These are phyloP conservation scores for Sebastes iracundus DNA, from an alignment of 2,797 vertebrate species.

Conservation along the genomic window DNA sequence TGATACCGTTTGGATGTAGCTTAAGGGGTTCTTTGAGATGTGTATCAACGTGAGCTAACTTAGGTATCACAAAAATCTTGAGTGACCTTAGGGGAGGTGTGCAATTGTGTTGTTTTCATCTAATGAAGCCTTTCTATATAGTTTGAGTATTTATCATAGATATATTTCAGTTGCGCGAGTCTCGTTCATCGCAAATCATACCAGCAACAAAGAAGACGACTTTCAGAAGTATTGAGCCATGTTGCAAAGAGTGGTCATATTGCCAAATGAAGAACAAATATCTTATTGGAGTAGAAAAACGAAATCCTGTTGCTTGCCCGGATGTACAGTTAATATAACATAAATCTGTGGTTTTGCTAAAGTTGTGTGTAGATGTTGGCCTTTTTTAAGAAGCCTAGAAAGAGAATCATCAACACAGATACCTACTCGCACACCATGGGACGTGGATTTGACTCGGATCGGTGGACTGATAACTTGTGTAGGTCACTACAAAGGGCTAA, in stretches of 20 bases:
- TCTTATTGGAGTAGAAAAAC: slow-evolving; percentile 48
- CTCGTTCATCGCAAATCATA: slow-evolving; percentile 61
- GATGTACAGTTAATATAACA: slow-evolving; percentile 63
- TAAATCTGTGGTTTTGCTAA: slow-evolving; percentile 60
- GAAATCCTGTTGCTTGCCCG: slow-evolving; percentile 43
- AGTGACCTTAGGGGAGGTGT: slow-evolving; percentile 66
- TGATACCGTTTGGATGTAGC: slow-evolving; percentile 32
- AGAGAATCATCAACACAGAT: slow-evolving; percentile 38
- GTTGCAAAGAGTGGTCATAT: slow-evolving; percentile 62
- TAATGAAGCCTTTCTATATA: slow-evolving; percentile 55
- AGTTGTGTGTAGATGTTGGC: slow-evolving; percentile 57
- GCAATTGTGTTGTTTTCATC: slow-evolving; percentile 61
- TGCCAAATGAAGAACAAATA: slow-evolving; percentile 82
- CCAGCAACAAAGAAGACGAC: slow-evolving; percentile 70
- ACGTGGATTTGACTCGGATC: slow-evolving; percentile 44
- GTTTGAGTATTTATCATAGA: slow-evolving; percentile 47
- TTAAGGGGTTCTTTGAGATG: slow-evolving; percentile 23
- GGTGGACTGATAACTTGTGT: slow-evolving; percentile 47
- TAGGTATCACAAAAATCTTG: slow-evolving; percentile 41
- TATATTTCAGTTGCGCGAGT: slow-evolving; percentile 45
- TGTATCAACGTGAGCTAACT: slow-evolving; percentile 17
- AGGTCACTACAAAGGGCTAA: slow-evolving; percentile 78
- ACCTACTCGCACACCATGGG: slow-evolving; percentile 48
- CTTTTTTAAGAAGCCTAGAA: slow-evolving; percentile 53
- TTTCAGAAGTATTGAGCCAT: slow-evolving; percentile 68